These are phyloP conservation scores for Gallinago paraguaiae DNA, from an alignment of 2,113 vertebrate species.

Conservation along the genomic window DNA sequence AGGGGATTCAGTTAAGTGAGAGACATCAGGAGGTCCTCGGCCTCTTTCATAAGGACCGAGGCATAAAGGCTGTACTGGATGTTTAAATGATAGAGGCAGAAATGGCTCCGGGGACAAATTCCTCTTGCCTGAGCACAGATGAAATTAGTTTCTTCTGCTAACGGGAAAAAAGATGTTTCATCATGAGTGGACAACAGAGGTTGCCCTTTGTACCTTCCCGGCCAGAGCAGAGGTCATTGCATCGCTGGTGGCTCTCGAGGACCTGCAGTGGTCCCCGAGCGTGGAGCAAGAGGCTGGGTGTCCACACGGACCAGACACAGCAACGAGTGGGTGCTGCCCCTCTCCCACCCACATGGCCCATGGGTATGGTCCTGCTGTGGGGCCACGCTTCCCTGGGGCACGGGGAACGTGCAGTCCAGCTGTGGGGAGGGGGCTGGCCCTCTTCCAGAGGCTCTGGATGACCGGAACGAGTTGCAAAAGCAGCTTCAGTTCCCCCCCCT, in stretches of 20 bases:
- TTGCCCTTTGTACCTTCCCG: background rate
- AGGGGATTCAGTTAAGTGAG: background rate
- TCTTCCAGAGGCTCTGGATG: background rate
- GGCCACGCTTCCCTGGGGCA: background rate
- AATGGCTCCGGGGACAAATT: constrained; percentile 22
- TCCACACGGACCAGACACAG: accelerated
- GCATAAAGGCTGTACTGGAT: background rate
- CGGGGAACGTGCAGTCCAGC: background rate
- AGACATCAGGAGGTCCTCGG: background rate
- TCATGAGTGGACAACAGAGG: background rate
- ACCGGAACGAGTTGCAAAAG: background rate
- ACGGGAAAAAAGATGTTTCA: background rate
- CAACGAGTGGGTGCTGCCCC: background rate
- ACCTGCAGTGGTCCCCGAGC: accelerated
- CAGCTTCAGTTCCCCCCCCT: background rate
- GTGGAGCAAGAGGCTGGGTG: accelerated
- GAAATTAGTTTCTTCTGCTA: background rate
- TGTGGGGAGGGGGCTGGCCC: background rate
- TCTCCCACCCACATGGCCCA: background rate
- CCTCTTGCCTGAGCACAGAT: background rate
- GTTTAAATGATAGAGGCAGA: constrained; percentile 19
- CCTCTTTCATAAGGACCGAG: background rate
- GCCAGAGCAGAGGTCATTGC: background rate
- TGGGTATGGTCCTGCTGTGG: too few species aligned
- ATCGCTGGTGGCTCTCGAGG: background rate